Evolutionary conservation across 2,888 invertebrate species (phyloP).

Genomic region (Tuta absoluta): DNA sequence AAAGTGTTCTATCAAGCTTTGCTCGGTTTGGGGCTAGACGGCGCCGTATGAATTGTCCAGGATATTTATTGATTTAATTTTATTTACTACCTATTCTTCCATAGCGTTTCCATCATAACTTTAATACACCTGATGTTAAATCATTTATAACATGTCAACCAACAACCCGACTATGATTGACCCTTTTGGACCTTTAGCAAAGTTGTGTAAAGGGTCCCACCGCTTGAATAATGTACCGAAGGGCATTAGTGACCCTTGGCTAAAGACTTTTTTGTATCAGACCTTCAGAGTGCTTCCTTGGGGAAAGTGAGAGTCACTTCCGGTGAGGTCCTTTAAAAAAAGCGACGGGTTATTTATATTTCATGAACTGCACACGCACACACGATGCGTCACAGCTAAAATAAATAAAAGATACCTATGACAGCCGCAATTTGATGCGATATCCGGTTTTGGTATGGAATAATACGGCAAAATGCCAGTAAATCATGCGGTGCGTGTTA

Average conservation of each 20-base stretch:
- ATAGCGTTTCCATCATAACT: background rate
- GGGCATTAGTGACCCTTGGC: slow-evolving; percentile 42
- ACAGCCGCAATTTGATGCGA: no score
- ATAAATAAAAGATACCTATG: no score
- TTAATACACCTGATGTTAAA: background rate
- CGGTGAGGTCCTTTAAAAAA: slow-evolving; percentile 36
- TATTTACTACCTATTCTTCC: no score
- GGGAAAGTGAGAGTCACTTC: slow-evolving; percentile 55
- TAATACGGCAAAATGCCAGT: no score
- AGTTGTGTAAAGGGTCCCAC: slow-evolving; percentile 4
- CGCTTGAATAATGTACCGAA: slow-evolving; percentile 58
- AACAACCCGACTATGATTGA: background rate
- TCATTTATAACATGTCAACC: background rate
- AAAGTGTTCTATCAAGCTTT: no score
- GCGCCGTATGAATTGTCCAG: no score
- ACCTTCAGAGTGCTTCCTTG: slow-evolving; percentile 56
- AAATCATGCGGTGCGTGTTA: no score
- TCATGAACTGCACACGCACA: no score
- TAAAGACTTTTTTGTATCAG: slow-evolving; percentile 58
- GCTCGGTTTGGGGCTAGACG: no score
- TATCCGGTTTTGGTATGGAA: no score
- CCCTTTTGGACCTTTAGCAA: slow-evolving; percentile 36
- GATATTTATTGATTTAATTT: no score
- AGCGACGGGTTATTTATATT: background rate
- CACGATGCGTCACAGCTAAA: no score